Evolutionary conservation across 2,113 vertebrate genomes (phyloP), one percentile per base, ranked within the genome.

Genomic region (Chrysochloris asiatica): DNA sequence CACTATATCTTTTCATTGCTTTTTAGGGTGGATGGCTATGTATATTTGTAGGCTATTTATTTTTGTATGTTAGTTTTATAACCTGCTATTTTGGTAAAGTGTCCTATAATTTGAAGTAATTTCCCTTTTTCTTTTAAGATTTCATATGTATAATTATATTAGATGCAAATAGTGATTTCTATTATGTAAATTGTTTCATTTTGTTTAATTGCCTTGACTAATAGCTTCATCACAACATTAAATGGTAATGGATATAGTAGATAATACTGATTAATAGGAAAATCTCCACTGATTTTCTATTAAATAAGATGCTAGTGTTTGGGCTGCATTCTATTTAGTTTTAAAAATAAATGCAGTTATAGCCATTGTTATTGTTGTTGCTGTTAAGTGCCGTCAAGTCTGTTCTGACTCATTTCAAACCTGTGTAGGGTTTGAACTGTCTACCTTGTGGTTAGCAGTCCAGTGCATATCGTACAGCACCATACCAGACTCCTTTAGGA

Each of bases 61-160:
- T 50, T 50, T n/a, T n/a, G n/a, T n/a, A n/a, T n/a, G n/a, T n/a
- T n/a, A n/a, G 79, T 69, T 67, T 86, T 79, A 63, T 75, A 93
- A 90, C 9, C 36, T 81, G 38, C 22, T 65, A 63, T 5, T 86
- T 93, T 73, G 26, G 7, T 69, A 83, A 52, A 43, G 56, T 90
- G 81, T 83, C 14, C 10, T 59, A 28, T 75, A 9, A 86, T 69
- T 84, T 92, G 4, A 13, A 81, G 36, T 17, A n/a, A n/a, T n/a
- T n/a, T n/a, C n/a, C 65, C 52, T 6, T 71, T 48, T 83, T 89
- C 14, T 41, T 86, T 69, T 36, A 5, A 92, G 17, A 2, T 76
- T 81, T 81, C 56, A 77, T 56, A 36, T 65, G 76, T 13, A 50
- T 65, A 63, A 56, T 71, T 71, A 69, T 4, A 54, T 6, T n/a